phyloP scores from a whole-genome alignment of 2,113 vertebrate species.

The Otolemur garnettii region DNA sequence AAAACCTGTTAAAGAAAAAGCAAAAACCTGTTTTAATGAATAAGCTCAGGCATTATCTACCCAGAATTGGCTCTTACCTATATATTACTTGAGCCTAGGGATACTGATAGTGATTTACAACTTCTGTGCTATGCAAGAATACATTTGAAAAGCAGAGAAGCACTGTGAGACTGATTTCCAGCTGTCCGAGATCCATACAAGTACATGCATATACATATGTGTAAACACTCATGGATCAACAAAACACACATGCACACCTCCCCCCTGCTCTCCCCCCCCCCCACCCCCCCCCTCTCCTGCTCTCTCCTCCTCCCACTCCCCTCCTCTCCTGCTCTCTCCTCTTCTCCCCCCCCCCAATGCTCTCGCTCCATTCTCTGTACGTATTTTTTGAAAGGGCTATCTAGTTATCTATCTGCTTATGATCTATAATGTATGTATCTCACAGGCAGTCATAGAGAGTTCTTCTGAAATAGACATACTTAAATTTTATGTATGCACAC shows the following conservation, averaged over 20 bases:
- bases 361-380: not conserved
- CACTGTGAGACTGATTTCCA: slow-evolving; percentile 39
- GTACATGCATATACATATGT: not conserved
- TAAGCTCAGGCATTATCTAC: not conserved
- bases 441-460: not conserved
- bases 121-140: not conserved
- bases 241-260: not conserved
- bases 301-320: too few species aligned
- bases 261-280: too few species aligned
- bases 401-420: not conserved
- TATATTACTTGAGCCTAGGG: not conserved
- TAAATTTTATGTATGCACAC: not conserved
- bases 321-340: too few species aligned
- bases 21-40: slow-evolving; percentile 14
- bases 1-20: slow-evolving; percentile 18
- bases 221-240: not conserved
- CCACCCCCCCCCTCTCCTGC: too few species aligned
- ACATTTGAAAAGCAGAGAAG: slow-evolving; percentile 44
- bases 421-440: not conserved
- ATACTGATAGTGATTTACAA: not conserved
- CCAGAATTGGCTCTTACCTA: not conserved
- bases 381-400: not conserved
- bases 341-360: too few species aligned
- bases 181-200: not conserved
- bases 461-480: not conserved